Evolutionary conservation across 2,888 invertebrate species (phyloP), one percentile per base, ranked within the genome.

Genomic region (Drosophila barbarae): DNA sequence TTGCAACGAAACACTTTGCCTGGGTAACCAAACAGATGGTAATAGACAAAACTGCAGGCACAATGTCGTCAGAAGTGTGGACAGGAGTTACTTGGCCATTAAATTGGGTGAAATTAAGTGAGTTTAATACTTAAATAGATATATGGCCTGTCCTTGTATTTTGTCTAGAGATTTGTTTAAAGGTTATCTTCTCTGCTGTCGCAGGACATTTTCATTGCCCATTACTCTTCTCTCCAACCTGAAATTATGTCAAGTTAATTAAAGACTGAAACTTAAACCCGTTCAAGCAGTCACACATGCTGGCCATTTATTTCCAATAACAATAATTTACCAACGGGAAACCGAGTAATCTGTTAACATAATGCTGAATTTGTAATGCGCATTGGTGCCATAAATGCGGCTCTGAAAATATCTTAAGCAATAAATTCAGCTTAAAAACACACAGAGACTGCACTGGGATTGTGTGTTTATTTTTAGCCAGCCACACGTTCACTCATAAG

Each of bases 401-500:
- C 30, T 30, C 28, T 21, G 30, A 18, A 35, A 51, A 34, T 26
- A 23, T 51, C 15, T 26, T 38, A 13, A 51, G 39, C 26, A 10
- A 23, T 23, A 50, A 50, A 36, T 50, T 50, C 23, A 23, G 50
- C 35, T 35, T 32, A 49, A 49, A 34, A 49, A 23, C 35, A 26
- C 42, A 32, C 46, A 47, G 13, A 32, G 49, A 49, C 21, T 49
- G 49, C 49, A 35, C 15, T 26, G 35, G 5, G 12, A 35, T 6
- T 13, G 8, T 18, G 23, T 18, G 23, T 50, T 54, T 23, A 63
- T 39, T 34, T 63, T 46, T 39, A n/a, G 63, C 2, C 26, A 34
- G 32, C 26, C 36, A 3, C 30, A 46, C n/a, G 32, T 63, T 44
- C 63, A n/a, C 44, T 42, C 13, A 61, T 42, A 59, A 60, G 26